Percentiles rank a stretch among this genome's conserved stretches.
Conservation (phyloP, 2,113 vertebrate species). For the Thunnus maccoyii region DNA sequence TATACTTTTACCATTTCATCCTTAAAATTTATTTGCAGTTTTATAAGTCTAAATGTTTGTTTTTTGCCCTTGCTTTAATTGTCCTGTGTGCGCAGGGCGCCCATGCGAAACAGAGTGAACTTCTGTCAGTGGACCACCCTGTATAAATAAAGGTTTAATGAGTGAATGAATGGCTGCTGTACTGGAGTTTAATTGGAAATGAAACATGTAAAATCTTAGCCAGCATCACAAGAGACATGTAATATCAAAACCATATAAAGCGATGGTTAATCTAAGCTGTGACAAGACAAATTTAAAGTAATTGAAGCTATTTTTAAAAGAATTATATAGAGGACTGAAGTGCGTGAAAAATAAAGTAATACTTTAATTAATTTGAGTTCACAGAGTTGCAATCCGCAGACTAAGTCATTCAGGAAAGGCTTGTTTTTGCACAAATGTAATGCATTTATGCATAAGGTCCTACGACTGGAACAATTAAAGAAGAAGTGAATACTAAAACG, state of each 20-base stretch:
- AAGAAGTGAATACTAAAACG: constrained; percentile 69
- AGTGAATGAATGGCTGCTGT: background rate
- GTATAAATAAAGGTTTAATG: no score
- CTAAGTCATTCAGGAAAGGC: background rate
- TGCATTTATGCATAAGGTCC: constrained; percentile 65
- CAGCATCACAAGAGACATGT: background rate
- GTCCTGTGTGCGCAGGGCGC: no score
- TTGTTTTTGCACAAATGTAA: constrained; percentile 21
- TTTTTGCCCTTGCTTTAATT: no score
- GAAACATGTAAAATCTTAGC: background rate
- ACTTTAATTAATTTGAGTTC: constrained; percentile 26
- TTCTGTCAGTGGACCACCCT: no score
- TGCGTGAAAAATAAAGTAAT: background rate
- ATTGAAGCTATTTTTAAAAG: background rate
- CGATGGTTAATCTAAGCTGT: background rate
- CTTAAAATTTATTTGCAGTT: no score
- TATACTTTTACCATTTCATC: no score
- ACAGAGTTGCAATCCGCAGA: background rate
- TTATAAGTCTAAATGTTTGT: no score
- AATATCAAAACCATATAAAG: background rate
- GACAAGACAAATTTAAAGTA: background rate
- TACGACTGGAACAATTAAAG: constrained; percentile 59
- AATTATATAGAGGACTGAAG: background rate
- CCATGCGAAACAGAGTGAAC: no score
- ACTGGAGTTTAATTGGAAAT: constrained; percentile 1